A percentile compares a stretch with the other conserved stretches of the same genome.
phyloP scores from a whole-genome alignment of 2,113 vertebrate species.

The Oxygymnocypris stewartii region DNA sequence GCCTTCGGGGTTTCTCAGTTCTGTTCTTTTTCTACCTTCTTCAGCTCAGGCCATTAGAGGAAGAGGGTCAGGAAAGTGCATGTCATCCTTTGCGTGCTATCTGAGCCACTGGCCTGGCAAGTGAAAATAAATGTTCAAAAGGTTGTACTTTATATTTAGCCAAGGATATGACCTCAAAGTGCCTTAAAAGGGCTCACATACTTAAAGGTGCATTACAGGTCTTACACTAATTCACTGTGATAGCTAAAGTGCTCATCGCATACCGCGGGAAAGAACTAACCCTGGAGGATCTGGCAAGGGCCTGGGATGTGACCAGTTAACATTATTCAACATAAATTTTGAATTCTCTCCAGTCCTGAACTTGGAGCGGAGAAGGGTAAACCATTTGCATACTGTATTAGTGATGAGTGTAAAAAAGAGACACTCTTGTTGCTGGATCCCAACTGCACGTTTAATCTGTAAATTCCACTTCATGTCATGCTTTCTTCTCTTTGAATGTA shows the following conservation, averaged over 20 bases:
- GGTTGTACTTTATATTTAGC: constrained; percentile 78
- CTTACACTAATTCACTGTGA: constrained; percentile 90
- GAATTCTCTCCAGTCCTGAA: constrained; percentile 71
- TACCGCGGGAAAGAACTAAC: constrained; percentile 77
- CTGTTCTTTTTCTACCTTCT: constrained; percentile 21
- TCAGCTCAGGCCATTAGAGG: constrained; percentile 45
- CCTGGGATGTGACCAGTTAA: constrained; percentile 75
- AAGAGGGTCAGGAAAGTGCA: constrained; percentile 61
- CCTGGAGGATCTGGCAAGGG: constrained; percentile 73
- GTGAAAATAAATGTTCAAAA: constrained; percentile 75
- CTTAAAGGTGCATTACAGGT: constrained; percentile 90
- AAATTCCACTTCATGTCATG: constrained; percentile 51
- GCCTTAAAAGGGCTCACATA: constrained; percentile 84
- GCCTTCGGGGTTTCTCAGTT: constrained; percentile 35
- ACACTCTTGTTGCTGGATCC: constrained; percentile 52
- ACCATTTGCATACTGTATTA: constrained; percentile 76
- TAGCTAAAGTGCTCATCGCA: constrained; percentile 87
- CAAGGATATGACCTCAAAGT: constrained; percentile 77
- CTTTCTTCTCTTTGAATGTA: constrained; percentile 60
- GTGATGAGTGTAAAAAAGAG: constrained; percentile 67
- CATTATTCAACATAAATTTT: constrained; percentile 85
- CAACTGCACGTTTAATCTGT: constrained; percentile 63
- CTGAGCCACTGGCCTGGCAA: constrained; percentile 69
- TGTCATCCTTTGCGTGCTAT: constrained; percentile 64
- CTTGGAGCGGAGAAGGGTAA: constrained; percentile 60